Evolutionary conservation across 2,113 vertebrate genomes (phyloP).

Genomic region (Neogobius melanostomus): DNA sequence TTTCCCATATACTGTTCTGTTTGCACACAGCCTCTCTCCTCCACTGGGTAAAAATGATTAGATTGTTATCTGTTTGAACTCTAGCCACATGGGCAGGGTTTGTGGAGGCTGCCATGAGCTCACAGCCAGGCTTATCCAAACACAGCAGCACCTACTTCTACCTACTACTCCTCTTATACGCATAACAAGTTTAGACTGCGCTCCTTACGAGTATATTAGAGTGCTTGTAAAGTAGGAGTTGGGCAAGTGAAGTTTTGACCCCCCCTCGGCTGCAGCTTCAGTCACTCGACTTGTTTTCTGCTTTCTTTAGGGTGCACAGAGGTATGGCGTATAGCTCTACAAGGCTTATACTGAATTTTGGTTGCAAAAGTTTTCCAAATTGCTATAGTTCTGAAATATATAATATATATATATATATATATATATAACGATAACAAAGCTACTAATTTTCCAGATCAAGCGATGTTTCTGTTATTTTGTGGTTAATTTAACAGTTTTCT

Average conservation of each 20-base stretch:
- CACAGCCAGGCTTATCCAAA: background rate
- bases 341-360: background rate
- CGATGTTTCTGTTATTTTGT: no score
- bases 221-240: background rate
- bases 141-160: background rate
- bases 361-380: no score
- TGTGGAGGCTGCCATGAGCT: constrained; percentile 10
- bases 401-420: no score
- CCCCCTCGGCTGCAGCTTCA: background rate
- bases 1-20: constrained; percentile 2
- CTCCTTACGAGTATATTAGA: background rate
- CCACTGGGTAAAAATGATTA: constrained; percentile 27
- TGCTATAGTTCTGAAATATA: no score
- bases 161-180: background rate
- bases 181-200: constrained; percentile 3
- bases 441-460: no score
- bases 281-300: constrained; percentile 1
- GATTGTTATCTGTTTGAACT: constrained; percentile 47
- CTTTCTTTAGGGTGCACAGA: background rate
- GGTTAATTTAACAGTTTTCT: no score
- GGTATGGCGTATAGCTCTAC: background rate
- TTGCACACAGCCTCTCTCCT: constrained; percentile 25
- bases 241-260: background rate
- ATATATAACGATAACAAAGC: no score
- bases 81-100: constrained; percentile 42